Percentiles rank a stretch among this genome's conserved stretches.
Conservation (phyloP, 2,888 invertebrate species). For the Zaprionus lineosus region DNA sequence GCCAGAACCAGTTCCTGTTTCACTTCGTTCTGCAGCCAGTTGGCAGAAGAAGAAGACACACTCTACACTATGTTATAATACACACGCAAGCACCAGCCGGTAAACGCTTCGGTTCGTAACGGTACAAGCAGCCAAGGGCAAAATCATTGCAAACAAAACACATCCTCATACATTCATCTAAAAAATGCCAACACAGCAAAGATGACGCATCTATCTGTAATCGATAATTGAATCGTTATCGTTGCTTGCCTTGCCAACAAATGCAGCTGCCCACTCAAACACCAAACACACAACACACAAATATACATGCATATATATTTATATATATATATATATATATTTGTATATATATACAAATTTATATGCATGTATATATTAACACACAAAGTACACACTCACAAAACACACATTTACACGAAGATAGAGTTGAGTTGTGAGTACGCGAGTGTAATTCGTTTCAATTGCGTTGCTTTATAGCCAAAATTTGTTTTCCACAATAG, state of each 20-base stretch:
- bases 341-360: slow-evolving; percentile 10
- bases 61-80: slow-evolving; percentile 46
- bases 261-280: slow-evolving; percentile 58
- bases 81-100: slow-evolving; percentile 33
- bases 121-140: slow-evolving; percentile 22
- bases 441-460: slow-evolving; percentile 57
- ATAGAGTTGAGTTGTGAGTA: slow-evolving; percentile 51
- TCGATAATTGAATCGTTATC: slow-evolving; percentile 48
- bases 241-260: slow-evolving; percentile 75
- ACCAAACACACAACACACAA: slow-evolving; percentile 18
- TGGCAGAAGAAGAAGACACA: slow-evolving; percentile 17
- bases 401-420: background rate
- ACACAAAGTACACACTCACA: slow-evolving; percentile 20
- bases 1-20: slow-evolving; percentile 14
- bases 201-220: slow-evolving; percentile 36
- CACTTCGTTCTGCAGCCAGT: slow-evolving; percentile 23
- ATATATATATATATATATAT: too few species aligned
- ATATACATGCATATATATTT: slow-evolving; percentile 33
- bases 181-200: slow-evolving; percentile 22
- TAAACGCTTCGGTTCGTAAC: slow-evolving; percentile 13
- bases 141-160: slow-evolving; percentile 38
- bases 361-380: slow-evolving; percentile 24
- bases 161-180: slow-evolving; percentile 3
- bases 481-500: slow-evolving; percentile 75
- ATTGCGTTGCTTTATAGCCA: slow-evolving; percentile 71